Percentiles rank a stretch among this genome's conserved stretches.
phyloP scores from a whole-genome alignment of 2,888 invertebrate species.

The Idaea straminata region DNA sequence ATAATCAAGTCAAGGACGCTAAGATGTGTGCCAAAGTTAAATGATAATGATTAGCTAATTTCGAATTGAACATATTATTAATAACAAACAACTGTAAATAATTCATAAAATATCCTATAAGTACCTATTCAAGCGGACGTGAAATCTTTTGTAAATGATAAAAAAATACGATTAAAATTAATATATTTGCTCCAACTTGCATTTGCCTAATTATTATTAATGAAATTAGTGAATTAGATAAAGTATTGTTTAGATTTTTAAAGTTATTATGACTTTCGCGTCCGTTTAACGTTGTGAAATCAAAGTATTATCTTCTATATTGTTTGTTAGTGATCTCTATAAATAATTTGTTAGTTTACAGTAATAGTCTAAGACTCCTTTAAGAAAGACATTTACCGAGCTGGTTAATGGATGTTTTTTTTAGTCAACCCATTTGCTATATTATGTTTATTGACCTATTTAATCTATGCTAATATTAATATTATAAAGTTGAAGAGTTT shows the following conservation, averaged over 20 bases:
- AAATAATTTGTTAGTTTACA: not conserved
- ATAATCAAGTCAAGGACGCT: not conserved
- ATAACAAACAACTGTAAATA: not conserved
- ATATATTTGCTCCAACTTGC: not conserved
- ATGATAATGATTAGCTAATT: not conserved
- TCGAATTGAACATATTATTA: not conserved
- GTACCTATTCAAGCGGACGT: not conserved
- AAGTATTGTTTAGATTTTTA: not conserved
- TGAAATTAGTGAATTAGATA: not conserved
- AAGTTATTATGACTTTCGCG: not conserved
- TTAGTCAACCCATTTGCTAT: too few relatives aligned
- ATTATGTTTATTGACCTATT: too few relatives aligned
- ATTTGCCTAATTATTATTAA: not conserved
- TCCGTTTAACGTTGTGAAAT: constrained; percentile 3
- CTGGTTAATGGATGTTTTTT: too few relatives aligned
- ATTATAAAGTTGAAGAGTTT: too few relatives aligned
- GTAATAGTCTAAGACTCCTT: too few relatives aligned
- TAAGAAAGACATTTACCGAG: too few relatives aligned
- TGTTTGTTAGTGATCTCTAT: constrained; percentile 9
- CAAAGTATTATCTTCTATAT: constrained; percentile 8
- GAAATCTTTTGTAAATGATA: not conserved
- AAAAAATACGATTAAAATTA: not conserved
- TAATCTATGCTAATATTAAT: too few relatives aligned
- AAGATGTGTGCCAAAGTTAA: not conserved
- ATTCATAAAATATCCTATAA: not conserved